Base-by-base conservation (phyloP, 2,888 invertebrate genomes). In the Carcina quercana region DNA sequence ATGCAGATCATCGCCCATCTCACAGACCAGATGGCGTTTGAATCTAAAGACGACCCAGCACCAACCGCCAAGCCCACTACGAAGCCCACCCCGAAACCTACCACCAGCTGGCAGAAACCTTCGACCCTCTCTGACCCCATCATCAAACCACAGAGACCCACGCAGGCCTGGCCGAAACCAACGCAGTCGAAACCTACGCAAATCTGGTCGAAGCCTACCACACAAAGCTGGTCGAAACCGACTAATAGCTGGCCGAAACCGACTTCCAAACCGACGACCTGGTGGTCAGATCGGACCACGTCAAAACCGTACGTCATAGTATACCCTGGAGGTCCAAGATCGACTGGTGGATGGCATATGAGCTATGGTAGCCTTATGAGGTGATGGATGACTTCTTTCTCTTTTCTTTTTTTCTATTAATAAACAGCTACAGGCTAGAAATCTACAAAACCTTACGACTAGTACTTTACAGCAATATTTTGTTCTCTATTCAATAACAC, bases 1-100 rank as follows among this genome's bases (percentile, higher is more conserved):
- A 89, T 90, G 89, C 90, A 90, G 59, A 82, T 90, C 25, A 86
- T 88, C 32, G 86, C 87, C 0, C 86, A 88, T 45, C 62, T 87
- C 12, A 87, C 87, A 0, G 88, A 88, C 55, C 78, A 86, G 43
- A 87, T 88, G 88, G 84, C 88, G 4, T 88, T 76, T 53, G 88
- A 88, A 29, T 44, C 50, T 3, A 57, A 53, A 13, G 78, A 78
- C 5, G 74, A 78, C 53, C 74, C 38, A 45, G 13, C 11, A 11
- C 15, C 32, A 28, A 2, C 22, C 3, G n/a, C 13, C 11, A 35
- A 31, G 12, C 62, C 60, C 46, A 71, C 40, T 21, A 42, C 53
- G 2, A 54, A 47, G 2, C 46, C 54, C 2, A 17, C 5, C 17
- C n/a, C n/a, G n/a, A 17, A 7, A 7, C 17, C 17, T 5, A 5